Evolutionary conservation across 64 coral and sea anemone genomes (phyloP), one percentile per base, ranked within the genome.

Genomic region (Trachythela sp.): DNA sequence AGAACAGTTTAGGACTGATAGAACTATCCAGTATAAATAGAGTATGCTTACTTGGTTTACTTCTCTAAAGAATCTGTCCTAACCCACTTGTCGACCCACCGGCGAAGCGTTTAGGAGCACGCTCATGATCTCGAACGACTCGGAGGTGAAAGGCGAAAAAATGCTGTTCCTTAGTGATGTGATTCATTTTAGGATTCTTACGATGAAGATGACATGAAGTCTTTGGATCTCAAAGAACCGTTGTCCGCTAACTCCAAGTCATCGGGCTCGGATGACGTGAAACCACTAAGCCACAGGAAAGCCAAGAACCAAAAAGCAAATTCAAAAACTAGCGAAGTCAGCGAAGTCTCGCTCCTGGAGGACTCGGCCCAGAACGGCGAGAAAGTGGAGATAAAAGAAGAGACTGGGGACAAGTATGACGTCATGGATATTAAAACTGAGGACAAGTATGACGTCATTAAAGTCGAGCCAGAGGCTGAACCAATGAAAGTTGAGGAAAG

Each of bases 201-300:
- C 20, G 75, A 80, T 14, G 75, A 80, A 37, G 75, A 80, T 37
- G 75, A 80, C 37, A 80, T 15, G 33, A 80, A 80, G 17, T 80
- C 75, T 9, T 9, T 15, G 20, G 75, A 39, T 30, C 26, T 64
- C 56, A 80, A 80, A 38, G 75, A 80, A 36, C 75, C 75, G 31
- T 29, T 80, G 14, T 80, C 75, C 26, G 56, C 56, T n/a, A 64
- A 64, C 56, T 64, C 56, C 26, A 80, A 80, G 30, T 80, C 75
- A 14, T 80, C 75, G 2, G 37, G 75, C 75, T 80, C 75, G 9
- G 75, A 80, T 39, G 75, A 80, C 37, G 75, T 80, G 20, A 80
- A 80, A 39, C 75, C 75, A 15, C 30, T 80, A 36, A 80, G 75
- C 37, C 75, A 39, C 37, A 80, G 75, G 75, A 80, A 80, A 38